Percentiles rank a stretch among this genome's conserved stretches.
Evolutionary conservation across 23 tunicate genomes (phyloP).

Genomic region (Ascidia mentula): DNA sequence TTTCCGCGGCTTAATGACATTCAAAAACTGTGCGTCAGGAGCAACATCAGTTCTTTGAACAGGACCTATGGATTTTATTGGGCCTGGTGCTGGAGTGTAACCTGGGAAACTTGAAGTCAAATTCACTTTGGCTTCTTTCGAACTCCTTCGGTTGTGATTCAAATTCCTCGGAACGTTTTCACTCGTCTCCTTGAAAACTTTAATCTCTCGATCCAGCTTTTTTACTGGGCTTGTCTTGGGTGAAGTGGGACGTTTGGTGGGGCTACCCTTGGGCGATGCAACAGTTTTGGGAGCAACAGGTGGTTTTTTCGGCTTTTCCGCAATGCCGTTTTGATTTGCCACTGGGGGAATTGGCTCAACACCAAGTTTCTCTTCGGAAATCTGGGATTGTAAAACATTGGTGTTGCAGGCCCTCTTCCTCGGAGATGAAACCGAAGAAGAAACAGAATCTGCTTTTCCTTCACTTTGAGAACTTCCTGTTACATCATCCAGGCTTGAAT

Average conservation of each 20-base stretch:
- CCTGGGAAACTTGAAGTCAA: constrained; percentile 43
- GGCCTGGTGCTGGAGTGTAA: constrained; percentile 29
- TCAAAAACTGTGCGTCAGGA: constrained; percentile 48
- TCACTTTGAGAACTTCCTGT: background rate
- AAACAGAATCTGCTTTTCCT: background rate
- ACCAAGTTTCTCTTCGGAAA: background rate
- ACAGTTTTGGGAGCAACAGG: background rate
- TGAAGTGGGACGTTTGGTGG: background rate
- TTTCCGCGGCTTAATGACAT: constrained; percentile 71
- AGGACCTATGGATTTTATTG: constrained; percentile 15
- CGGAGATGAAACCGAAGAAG: background rate
- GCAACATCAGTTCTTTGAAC: constrained; percentile 5
- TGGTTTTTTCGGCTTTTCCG: background rate
- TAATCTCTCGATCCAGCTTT: background rate
- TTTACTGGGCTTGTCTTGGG: constrained; percentile 11
- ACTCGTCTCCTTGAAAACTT: background rate
- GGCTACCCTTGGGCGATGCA: background rate
- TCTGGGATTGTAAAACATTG: background rate
- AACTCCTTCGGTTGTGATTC: constrained; percentile 16
- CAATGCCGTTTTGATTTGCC: constrained; percentile 2
- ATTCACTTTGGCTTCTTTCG: constrained; percentile 2
- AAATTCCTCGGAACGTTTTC: constrained; percentile 9
- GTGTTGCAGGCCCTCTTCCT: background rate
- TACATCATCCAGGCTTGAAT: background rate
- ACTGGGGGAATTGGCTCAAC: background rate